These are phyloP conservation scores for Drosophila sp. DNA, from an alignment of 1,140 invertebrate genomes.

Conservation along the genomic window DNA sequence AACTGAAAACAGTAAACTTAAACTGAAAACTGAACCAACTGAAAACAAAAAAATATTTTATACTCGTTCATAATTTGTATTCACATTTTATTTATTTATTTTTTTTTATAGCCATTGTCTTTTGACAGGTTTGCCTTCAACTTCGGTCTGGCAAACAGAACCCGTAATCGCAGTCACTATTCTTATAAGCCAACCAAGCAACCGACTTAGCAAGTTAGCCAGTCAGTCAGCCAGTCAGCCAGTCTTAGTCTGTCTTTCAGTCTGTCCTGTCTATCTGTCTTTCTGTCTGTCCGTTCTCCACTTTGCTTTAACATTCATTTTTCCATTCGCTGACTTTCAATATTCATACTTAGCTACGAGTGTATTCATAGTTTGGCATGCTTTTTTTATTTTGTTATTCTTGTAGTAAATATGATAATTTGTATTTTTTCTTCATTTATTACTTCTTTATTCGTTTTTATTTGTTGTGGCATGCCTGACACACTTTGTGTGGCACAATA, in stretches of 20 bases:
- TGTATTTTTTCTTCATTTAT: conserved; percentile 10
- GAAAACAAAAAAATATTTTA: conserved; percentile 20
- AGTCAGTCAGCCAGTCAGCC: not conserved
- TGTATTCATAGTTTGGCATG: conserved; percentile 56
- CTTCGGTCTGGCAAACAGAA: conserved; percentile 70
- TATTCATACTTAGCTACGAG: conserved; percentile 43
- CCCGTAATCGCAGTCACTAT: conserved; percentile 55
- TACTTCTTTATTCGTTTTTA: conserved; percentile 11
- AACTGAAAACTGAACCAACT: conserved; percentile 23
- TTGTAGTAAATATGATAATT: conserved; percentile 47
- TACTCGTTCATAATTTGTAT: conserved; percentile 43
- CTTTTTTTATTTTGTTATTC: conserved; percentile 33
- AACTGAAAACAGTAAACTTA: conserved; percentile 29
- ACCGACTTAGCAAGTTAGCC: not conserved
- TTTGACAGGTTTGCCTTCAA: conserved; percentile 82
- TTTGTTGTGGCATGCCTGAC: conserved; percentile 38
- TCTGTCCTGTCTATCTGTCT: conserved; percentile 2
- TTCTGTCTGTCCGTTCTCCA: conserved; percentile 50
- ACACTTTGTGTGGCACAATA: conserved; percentile 54
- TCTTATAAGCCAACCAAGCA: conserved; percentile 20
- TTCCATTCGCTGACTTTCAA: conserved; percentile 74
- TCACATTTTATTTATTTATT: conserved; percentile 40
- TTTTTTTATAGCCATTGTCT: conserved; percentile 70
- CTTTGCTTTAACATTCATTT: conserved; percentile 64
- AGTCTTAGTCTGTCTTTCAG: not conserved